Percentiles rank a stretch among this genome's conserved stretches.
Evolutionary conservation across 30 jellyfish, hydroid and myxozoan species (phyloP).

Genomic region (Rhopilema esculentum): DNA sequence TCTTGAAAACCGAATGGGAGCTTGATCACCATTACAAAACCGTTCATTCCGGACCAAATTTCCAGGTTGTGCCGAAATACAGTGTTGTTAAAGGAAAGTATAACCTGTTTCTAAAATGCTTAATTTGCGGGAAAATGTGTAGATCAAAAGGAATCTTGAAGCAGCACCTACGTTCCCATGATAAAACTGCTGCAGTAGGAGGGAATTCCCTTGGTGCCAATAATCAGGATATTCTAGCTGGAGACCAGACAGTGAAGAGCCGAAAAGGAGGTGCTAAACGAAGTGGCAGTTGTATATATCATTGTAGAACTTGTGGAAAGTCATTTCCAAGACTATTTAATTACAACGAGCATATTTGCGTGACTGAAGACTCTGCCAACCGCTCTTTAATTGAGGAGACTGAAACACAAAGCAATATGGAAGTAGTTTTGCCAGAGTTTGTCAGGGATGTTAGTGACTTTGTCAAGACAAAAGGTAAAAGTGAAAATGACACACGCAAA

Average conservation of each 20-base stretch:
- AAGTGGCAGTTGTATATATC: constrained; percentile 57
- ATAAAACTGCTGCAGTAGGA: not conserved
- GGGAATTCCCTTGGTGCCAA: not conserved
- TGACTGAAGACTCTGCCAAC: not conserved
- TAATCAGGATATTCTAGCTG: not conserved
- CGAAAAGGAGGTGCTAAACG: constrained; percentile 8
- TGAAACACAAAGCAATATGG: not conserved
- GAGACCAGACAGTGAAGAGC: not conserved
- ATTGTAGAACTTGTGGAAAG: constrained; percentile 60
- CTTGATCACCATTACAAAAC: constrained; percentile 56
- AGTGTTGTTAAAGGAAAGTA: constrained; percentile 49
- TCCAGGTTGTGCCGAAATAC: constrained; percentile 54
- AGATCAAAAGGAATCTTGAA: constrained; percentile 50
- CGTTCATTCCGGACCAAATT: constrained; percentile 60
- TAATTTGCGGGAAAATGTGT: constrained; percentile 60
- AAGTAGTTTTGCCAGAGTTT: not conserved
- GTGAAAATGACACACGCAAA: not conserved
- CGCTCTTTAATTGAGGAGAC: not conserved
- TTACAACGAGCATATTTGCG: constrained; percentile 55
- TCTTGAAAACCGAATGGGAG: constrained; percentile 60
- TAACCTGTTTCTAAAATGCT: constrained; percentile 47
- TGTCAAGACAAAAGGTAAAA: not conserved
- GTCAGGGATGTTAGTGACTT: not conserved
- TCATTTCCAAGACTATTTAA: constrained; percentile 54
- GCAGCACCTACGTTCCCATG: constrained; percentile 31